Percentiles rank a stretch among this genome's conserved stretches.
Conservation (phyloP, 2,797 vertebrate genomes). For the Gouania willdenowi region DNA sequence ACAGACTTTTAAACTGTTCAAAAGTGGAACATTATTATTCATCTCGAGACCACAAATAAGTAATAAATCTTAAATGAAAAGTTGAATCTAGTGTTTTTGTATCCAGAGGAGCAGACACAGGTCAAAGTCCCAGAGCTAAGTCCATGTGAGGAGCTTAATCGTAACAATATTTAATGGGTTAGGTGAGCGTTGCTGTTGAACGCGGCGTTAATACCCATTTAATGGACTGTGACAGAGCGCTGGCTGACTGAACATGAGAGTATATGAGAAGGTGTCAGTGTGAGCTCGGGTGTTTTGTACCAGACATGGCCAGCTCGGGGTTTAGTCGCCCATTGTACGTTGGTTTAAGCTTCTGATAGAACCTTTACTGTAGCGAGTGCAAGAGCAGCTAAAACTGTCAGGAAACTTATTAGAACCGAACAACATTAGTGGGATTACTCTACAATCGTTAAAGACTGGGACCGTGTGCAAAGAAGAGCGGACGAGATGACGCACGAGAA, state of each 20-base stretch:
- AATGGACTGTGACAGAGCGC: conserved; percentile 44
- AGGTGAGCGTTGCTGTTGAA: conserved; percentile 28
- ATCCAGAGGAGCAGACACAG: conserved; percentile 2
- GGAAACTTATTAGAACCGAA: conserved; percentile 50
- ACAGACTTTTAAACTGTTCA: too few species aligned
- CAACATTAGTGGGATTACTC: conserved; percentile 34
- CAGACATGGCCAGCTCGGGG: conserved; percentile 26
- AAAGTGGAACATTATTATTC: not conserved
- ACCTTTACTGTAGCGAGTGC: conserved; percentile 39
- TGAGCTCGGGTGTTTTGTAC: conserved; percentile 15
- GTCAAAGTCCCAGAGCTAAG: conserved; percentile 17
- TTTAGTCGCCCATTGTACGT: conserved; percentile 42
- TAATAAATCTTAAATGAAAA: conserved; percentile 21
- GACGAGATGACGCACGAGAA: conserved; percentile 4
- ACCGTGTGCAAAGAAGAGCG: conserved; percentile 7
- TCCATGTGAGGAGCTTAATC: not conserved
- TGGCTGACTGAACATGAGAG: conserved; percentile 1
- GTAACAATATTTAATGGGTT: conserved; percentile 18
- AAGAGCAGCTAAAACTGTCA: conserved; percentile 53
- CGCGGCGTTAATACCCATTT: conserved; percentile 46
- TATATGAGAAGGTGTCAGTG: conserved; percentile 5
- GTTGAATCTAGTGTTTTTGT: too few species aligned
- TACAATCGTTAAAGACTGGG: not conserved
- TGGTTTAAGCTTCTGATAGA: conserved; percentile 49
- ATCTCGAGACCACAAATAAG: conserved; percentile 8